These are phyloP conservation scores for Eilema depressum DNA, from an alignment of 2,888 invertebrate genomes.

Conservation along the genomic window DNA sequence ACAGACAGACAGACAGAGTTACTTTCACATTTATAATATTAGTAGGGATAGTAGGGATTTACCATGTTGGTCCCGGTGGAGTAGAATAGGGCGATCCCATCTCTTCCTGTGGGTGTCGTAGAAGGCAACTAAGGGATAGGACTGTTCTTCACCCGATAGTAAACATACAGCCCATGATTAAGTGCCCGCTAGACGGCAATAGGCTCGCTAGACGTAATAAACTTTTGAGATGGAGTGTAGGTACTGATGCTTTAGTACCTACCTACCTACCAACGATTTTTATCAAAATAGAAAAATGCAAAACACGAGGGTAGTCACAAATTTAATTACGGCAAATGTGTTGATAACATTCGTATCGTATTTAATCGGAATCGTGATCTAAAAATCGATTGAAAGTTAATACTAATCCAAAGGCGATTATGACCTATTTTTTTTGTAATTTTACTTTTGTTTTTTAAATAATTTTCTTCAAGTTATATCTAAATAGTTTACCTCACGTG, in stretches of 20 bases:
- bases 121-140: too few species aligned
- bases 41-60: too few species aligned
- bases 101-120: too few species aligned
- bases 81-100: too few species aligned
- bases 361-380: background rate
- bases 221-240: too few species aligned
- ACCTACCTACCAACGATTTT: background rate
- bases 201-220: too few species aligned
- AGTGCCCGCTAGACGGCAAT: too few species aligned
- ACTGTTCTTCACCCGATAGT: too few species aligned
- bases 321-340: background rate
- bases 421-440: background rate
- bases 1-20: too few species aligned
- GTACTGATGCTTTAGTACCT: background rate
- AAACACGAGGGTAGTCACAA: background rate
- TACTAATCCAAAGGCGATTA: background rate
- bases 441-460: background rate
- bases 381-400: background rate
- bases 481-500: conserved; percentile 43
- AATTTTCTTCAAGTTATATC: background rate
- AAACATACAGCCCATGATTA: too few species aligned
- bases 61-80: too few species aligned
- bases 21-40: too few species aligned
- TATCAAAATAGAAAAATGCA: background rate
- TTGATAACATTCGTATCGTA: background rate